Evolutionary conservation across 2,113 vertebrate species (phyloP).

Genomic region (Phyllopteryx taeniolatus): DNA sequence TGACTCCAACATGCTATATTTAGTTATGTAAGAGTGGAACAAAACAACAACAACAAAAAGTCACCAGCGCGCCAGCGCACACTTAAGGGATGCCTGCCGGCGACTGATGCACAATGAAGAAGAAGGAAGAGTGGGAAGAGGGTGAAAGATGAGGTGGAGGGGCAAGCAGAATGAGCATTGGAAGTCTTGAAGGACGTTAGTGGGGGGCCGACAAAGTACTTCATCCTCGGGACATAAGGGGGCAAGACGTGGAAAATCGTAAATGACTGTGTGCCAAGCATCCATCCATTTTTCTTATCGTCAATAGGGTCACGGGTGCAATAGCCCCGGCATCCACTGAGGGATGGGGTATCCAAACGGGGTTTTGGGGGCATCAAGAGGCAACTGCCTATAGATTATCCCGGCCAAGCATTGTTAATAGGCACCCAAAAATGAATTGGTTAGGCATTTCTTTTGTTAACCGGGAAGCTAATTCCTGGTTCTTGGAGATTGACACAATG

Average conservation of each 20-base stretch:
- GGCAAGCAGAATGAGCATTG: constrained; percentile 4
- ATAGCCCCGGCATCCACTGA: too few species aligned
- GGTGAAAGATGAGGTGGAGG: constrained; percentile 33
- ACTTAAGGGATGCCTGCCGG: constrained; percentile 55
- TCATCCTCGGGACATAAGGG: neutral
- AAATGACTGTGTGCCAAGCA: neutral
- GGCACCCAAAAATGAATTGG: too few species aligned
- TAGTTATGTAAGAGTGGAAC: constrained; percentile 50
- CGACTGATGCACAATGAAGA: constrained; percentile 49
- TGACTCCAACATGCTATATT: constrained; percentile 65
- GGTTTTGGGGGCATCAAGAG: too few species aligned
- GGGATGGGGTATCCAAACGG: too few species aligned
- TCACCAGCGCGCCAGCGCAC: constrained; percentile 53
- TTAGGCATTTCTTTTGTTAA: too few species aligned
- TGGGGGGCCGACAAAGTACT: neutral
- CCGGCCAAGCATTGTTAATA: too few species aligned
- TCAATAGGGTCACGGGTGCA: too few species aligned
- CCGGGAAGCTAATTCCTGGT: too few species aligned
- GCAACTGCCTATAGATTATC: too few species aligned
- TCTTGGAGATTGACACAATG: too few species aligned
- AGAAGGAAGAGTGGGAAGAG: constrained; percentile 36
- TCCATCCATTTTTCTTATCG: neutral
- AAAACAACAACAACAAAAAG: constrained; percentile 16
- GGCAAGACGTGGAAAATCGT: neutral
- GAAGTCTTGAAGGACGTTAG: neutral